These are phyloP conservation scores for Lasiommata megera DNA, from an alignment of 2,888 invertebrate species.

Conservation along the genomic window DNA sequence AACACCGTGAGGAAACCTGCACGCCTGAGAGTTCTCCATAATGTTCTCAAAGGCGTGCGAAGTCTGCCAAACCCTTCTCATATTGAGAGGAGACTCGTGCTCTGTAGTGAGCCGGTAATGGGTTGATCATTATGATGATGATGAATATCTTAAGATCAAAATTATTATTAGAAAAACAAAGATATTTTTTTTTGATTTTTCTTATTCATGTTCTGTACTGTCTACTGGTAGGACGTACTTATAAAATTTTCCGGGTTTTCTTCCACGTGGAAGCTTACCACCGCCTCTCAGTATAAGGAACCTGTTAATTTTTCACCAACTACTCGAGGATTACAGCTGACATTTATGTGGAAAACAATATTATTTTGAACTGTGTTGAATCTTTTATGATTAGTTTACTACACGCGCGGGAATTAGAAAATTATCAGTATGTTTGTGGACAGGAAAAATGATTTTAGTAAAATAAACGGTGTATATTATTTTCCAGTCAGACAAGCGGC, in stretches of 20 bases:
- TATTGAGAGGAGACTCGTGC: no score
- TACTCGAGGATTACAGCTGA: conserved; percentile 6
- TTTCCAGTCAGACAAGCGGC: not conserved
- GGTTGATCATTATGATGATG: no score
- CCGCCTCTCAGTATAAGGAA: not conserved
- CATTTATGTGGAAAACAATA: conserved; percentile 12
- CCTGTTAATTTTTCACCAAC: conserved; percentile 14
- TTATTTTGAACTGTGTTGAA: conserved; percentile 10
- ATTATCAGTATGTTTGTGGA: not conserved
- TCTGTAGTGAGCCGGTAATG: no score
- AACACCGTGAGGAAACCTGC: no score
- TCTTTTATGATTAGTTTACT: conserved; percentile 6
- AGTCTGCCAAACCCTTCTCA: no score
- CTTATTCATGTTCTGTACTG: not conserved
- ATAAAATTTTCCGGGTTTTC: not conserved
- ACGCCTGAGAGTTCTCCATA: no score
- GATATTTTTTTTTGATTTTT: no score
- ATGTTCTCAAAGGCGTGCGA: no score
- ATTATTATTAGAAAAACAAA: no score
- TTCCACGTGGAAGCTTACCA: not conserved
- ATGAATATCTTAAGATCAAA: no score
- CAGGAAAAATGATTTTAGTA: not conserved
- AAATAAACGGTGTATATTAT: not conserved
- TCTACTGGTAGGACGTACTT: not conserved
- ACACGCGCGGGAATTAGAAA: conserved; percentile 1